Evolutionary conservation across 1,140 invertebrate genomes (phyloP).

Genomic region (Fopius arisanus): DNA sequence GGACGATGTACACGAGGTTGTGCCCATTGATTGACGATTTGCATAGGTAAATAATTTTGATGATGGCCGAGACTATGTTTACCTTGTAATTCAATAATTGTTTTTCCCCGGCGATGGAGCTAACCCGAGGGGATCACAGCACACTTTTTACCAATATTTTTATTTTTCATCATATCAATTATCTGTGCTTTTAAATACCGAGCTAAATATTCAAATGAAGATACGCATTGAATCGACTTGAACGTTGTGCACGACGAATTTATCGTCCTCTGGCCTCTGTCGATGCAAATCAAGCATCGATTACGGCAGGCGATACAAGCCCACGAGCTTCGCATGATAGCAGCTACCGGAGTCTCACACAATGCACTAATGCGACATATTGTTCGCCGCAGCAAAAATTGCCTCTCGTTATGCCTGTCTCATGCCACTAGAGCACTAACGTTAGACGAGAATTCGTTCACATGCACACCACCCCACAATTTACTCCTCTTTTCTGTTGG

Average conservation of each 20-base stretch:
- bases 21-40: constrained; percentile 55
- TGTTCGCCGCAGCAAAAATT: constrained; percentile 62
- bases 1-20: constrained; percentile 11
- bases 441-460: neutral
- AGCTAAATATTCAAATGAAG: neutral
- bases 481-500: neutral
- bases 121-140: neutral
- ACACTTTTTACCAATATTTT: neutral
- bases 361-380: constrained; percentile 64
- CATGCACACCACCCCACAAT: neutral
- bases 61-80: constrained; percentile 48
- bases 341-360: constrained; percentile 38
- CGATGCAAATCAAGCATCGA: constrained; percentile 46
- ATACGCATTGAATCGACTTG: neutral
- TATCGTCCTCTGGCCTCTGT: constrained; percentile 28
- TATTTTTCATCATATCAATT: neutral
- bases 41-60: constrained; percentile 59
- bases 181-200: neutral
- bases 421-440: constrained; percentile 48
- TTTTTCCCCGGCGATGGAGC: constrained; percentile 43
- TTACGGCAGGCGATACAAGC: constrained; percentile 32
- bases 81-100: constrained; percentile 55
- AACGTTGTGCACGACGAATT: constrained; percentile 17
- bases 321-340: constrained; percentile 39
- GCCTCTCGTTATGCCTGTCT: constrained; percentile 55